A percentile compares a stretch with the other conserved stretches of the same genome.
phyloP scores from a whole-genome alignment of 1,140 invertebrate genomes.

The Coenobita brevimanus region DNA sequence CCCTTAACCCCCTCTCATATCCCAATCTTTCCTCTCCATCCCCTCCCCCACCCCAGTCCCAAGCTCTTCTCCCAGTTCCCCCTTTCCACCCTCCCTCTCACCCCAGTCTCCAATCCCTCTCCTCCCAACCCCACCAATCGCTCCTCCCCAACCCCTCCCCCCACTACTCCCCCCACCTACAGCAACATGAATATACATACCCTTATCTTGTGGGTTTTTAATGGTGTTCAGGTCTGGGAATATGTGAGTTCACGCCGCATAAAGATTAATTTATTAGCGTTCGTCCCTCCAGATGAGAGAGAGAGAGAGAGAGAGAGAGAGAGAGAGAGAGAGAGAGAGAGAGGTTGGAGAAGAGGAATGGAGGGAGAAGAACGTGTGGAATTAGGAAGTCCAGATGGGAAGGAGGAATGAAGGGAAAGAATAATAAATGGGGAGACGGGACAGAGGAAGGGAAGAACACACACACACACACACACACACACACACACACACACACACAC shows the following conservation, averaged over 20 bases:
- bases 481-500: conserved; percentile 21
- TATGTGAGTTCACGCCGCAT: conserved; percentile 31
- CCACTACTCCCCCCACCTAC: neutral
- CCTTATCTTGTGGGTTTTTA: conserved; percentile 35
- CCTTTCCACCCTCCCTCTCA: too few relatives aligned
- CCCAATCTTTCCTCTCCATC: too few relatives aligned
- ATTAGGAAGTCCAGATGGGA: neutral
- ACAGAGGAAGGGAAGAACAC: neutral
- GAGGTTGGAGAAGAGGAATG: neutral
- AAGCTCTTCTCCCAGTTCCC: too few relatives aligned
- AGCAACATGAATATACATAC: conserved; percentile 41
- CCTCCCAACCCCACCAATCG: too few relatives aligned
- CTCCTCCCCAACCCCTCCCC: too few relatives aligned
- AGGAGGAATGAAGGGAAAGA: neutral
- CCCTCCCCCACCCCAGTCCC: too few relatives aligned
- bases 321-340: neutral
- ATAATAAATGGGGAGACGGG: neutral
- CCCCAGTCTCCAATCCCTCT: too few relatives aligned
- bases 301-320: neutral
- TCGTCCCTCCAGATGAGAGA: neutral
- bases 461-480: conserved; percentile 29
- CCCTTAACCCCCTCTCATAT: too few relatives aligned
- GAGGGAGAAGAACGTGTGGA: neutral
- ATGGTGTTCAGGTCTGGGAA: conserved; percentile 25
- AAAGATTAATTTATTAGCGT: conserved; percentile 44